Base-by-base conservation (phyloP, 2,797 vertebrate species). In the Eulemur albifrons region DNA sequence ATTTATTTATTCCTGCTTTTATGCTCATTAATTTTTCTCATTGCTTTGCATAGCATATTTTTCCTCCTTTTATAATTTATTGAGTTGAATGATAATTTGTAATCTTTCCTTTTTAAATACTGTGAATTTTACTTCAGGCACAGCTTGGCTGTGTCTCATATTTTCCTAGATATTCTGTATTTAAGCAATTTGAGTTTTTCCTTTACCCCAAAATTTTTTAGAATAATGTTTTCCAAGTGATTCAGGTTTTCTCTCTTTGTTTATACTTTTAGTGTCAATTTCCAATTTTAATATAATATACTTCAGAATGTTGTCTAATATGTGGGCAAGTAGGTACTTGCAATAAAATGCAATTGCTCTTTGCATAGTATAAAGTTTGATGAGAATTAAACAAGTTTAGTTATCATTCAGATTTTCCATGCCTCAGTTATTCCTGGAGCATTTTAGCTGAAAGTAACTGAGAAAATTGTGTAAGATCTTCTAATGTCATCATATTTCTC, bases 141-240 rank as follows among this genome's bases (percentile, higher is more conserved):
- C 0, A 61, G 4, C 1, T 65, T 52, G 5, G 5, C 45, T 95
- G 14, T 59, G 50, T 45, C 45, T 81, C 13, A 45, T 70, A 40
- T 59, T 79, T 87, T 67, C 50, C 57, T 73, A 80, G 20, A 14
- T 57, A 88, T 25, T 88, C 69, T 79, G 8, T 57, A 57, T 65
- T 67, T 61, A 79, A 81, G 54, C 12, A 75, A 13, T 84, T 75
- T 84, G 12, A 77, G 40, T 45, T 91, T 48, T 57, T 70, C 14
- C n/a, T 73, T 63, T 65, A 70, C 32, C 63, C 70, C 77, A 84
- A 6, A 88, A 23, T 35, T 72, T 90, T 57, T 89, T 72, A 50
- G 43, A 50, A 72, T 67, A 86, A 69, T 94, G 20, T 73, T 90
- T 94, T 83, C n/a, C 50, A 92, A 80, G n/a, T 85, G 20, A 75